Conservation (phyloP, 2,888 invertebrate species). For the Mactromeris polynyma region DNA sequence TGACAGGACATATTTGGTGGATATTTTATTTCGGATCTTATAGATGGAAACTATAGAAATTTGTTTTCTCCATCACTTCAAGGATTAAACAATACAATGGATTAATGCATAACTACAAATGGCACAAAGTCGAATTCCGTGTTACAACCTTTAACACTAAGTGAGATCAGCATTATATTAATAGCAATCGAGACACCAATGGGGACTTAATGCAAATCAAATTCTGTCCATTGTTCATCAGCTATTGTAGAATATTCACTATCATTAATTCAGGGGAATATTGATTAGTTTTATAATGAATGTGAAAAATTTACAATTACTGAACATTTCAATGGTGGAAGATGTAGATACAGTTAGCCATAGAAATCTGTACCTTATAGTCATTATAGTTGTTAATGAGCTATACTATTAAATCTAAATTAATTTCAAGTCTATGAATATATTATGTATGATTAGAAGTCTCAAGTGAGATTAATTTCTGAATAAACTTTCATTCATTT, state of each 20-base stretch:
- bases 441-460: neutral
- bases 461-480: neutral
- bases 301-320: neutral
- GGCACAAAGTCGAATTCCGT: neutral
- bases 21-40: neutral
- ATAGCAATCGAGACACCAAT: neutral
- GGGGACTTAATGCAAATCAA: neutral
- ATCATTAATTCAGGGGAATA: neutral
- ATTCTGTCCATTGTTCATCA: neutral
- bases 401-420: conserved; percentile 2
- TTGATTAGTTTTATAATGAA: neutral
- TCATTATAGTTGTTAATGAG: conserved; percentile 16
- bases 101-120: neutral
- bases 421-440: conserved; percentile 6
- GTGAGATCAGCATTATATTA: neutral
- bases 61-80: neutral
- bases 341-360: neutral
- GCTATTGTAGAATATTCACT: neutral
- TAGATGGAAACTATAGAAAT: neutral
- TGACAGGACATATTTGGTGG: neutral
- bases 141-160: neutral
- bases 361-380: neutral
- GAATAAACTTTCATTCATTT: neutral
- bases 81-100: neutral
- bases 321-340: neutral